Evolutionary conservation across 2,888 invertebrate genomes (phyloP).

Genomic region (Dusona sp.): DNA sequence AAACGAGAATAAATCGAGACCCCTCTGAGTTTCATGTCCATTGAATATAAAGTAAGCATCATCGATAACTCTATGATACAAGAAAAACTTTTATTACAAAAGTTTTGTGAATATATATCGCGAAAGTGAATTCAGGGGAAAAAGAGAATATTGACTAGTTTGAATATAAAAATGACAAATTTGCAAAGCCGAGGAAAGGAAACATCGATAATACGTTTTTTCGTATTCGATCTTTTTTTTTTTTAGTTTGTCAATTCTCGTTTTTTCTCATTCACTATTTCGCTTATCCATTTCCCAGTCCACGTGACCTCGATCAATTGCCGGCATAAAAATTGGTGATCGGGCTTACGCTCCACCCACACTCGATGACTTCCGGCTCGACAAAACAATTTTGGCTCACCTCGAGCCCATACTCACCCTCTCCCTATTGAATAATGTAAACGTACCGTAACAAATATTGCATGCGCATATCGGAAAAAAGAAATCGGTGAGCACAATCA

Average conservation of each 20-base stretch:
- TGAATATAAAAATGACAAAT: conserved; percentile 34
- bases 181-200: conserved; percentile 9
- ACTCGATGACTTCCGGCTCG: conserved; percentile 51
- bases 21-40: conserved; percentile 39
- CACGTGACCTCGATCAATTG: background rate
- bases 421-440: conserved; percentile 39
- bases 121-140: background rate
- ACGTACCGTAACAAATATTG: conserved; percentile 24
- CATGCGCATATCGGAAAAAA: conserved; percentile 29
- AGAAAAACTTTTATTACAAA: conserved; percentile 71
- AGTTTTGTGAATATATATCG: conserved; percentile 57
- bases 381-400: conserved; percentile 54
- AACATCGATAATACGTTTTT: conserved; percentile 49
- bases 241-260: conserved; percentile 21
- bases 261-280: conserved; percentile 30
- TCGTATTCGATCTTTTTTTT: conserved; percentile 3
- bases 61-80: conserved; percentile 51
- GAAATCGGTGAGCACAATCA: conserved; percentile 28
- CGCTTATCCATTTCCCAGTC: conserved; percentile 36
- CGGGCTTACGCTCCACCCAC: conserved; percentile 15
- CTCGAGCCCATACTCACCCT: conserved; percentile 4
- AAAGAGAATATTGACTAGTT: conserved; percentile 1
- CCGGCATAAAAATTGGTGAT: conserved; percentile 56
- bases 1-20: conserved; percentile 14
- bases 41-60: conserved; percentile 56